These are phyloP conservation scores for Chroicocephalus ridibundus DNA, from an alignment of 2,113 vertebrate species.

Conservation along the genomic window DNA sequence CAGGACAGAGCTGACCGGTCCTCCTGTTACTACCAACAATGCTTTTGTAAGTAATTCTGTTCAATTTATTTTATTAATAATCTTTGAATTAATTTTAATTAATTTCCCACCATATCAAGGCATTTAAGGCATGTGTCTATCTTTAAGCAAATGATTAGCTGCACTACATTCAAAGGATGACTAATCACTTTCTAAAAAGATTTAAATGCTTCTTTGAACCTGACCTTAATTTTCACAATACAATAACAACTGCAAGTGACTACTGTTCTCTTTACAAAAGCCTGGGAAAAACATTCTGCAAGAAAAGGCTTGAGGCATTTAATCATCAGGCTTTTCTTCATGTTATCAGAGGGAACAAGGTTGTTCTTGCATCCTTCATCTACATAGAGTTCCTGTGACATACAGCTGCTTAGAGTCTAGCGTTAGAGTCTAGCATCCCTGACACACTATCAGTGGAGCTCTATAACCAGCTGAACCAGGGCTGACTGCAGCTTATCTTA, in stretches of 20 bases:
- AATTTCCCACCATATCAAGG: background rate
- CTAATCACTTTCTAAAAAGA: background rate
- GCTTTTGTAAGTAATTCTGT: background rate
- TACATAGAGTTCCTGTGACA: background rate
- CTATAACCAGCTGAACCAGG: background rate
- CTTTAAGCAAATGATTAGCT: background rate
- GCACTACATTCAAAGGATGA: background rate
- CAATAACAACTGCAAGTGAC: background rate
- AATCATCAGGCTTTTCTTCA: background rate
- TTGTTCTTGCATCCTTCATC: background rate
- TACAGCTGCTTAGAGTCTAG: background rate
- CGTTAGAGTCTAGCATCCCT: background rate
- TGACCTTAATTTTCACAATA: background rate
- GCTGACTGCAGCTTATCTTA: background rate
- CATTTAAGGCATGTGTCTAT: background rate
- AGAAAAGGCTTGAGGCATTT: background rate
- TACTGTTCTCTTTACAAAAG: background rate
- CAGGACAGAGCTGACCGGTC: accelerated
- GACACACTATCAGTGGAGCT: background rate
- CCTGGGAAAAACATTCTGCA: background rate
- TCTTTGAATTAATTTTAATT: background rate
- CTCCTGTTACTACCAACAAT: background rate
- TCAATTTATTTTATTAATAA: background rate
- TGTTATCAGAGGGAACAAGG: background rate
- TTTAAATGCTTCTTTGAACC: background rate